A percentile compares a stretch with the other conserved stretches of the same genome.
phyloP scores from a whole-genome alignment of 2,888 invertebrate species.

The Serripes groenlandicus region DNA sequence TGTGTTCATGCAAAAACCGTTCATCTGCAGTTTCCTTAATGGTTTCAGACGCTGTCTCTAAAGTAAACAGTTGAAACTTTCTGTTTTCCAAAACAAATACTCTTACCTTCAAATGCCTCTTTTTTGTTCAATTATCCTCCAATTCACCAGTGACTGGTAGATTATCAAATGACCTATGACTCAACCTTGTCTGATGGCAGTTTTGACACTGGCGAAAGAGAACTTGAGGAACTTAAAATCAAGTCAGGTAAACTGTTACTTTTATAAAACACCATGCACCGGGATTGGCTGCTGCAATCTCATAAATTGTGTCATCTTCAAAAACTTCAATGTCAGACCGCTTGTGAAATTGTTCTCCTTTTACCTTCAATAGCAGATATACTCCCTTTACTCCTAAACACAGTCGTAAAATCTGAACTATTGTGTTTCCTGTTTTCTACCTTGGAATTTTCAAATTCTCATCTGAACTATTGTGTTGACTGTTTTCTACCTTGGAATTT shows the following conservation, averaged over 20 bases:
- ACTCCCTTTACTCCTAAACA: slow-evolving; percentile 13
- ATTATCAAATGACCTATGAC: background rate
- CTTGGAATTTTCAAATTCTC: too few relatives aligned
- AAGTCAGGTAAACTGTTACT: slow-evolving; percentile 17
- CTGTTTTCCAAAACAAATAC: background rate
- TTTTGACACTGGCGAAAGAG: background rate
- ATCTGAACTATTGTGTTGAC: background rate
- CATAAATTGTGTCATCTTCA: slow-evolving; percentile 2
- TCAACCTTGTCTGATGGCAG: background rate
- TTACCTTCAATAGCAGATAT: slow-evolving; percentile 4
- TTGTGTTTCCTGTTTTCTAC: too few relatives aligned
- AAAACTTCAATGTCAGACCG: slow-evolving; percentile 17
- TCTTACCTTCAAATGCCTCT: slow-evolving; percentile 12
- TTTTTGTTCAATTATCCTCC: background rate
- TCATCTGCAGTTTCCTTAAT: slow-evolving; percentile 1
- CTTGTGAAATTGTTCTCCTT: background rate
- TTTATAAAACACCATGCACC: too few relatives aligned
- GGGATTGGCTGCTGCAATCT: too few relatives aligned
- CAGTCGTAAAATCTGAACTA: background rate
- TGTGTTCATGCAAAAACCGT: too few relatives aligned
- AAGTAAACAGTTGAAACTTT: background rate
- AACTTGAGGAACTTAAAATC: slow-evolving; percentile 10
- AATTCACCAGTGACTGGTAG: background rate
- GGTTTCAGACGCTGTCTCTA: background rate
- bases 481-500: too few relatives aligned